Conservation (phyloP, 2,888 invertebrate genomes). For the Lydus trimaculatus region DNA sequence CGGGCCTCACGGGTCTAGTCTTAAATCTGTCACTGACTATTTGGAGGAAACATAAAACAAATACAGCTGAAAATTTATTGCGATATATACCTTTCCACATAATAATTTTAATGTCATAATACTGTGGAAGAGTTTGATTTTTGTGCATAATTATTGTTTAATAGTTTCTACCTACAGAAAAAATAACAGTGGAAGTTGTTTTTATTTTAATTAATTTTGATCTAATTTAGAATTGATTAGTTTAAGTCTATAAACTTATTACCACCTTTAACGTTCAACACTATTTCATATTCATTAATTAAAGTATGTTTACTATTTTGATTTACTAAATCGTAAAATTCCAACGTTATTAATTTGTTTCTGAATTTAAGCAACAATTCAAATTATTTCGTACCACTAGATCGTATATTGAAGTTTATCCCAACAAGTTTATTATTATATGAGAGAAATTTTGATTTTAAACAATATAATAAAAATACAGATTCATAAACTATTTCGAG, state of each 20-base stretch:
- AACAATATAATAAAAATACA: neutral
- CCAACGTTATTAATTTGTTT: constrained; percentile 9
- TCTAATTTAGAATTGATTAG: neutral
- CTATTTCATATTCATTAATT: constrained; percentile 8
- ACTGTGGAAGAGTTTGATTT: too few relatives aligned
- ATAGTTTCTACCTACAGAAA: too few relatives aligned
- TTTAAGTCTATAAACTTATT: neutral
- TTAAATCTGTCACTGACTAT: too few relatives aligned
- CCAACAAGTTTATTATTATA: neutral
- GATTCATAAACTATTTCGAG: neutral
- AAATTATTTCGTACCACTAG: neutral
- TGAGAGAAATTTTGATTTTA: neutral
- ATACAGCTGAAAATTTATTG: too few relatives aligned
- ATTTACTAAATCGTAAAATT: constrained; percentile 14
- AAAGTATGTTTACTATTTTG: constrained; percentile 10
- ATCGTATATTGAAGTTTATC: neutral
- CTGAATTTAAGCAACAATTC: constrained; percentile 1
- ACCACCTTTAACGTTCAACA: neutral
- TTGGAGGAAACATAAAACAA: too few relatives aligned
- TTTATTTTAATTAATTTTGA: neutral
- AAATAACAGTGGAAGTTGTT: too few relatives aligned
- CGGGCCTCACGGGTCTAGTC: too few relatives aligned
- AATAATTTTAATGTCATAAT: too few relatives aligned
- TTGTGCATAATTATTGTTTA: too few relatives aligned
- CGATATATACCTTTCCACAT: too few relatives aligned